Evolutionary conservation across 2,888 invertebrate genomes (phyloP).

Genomic region (Masnerella sp.): DNA sequence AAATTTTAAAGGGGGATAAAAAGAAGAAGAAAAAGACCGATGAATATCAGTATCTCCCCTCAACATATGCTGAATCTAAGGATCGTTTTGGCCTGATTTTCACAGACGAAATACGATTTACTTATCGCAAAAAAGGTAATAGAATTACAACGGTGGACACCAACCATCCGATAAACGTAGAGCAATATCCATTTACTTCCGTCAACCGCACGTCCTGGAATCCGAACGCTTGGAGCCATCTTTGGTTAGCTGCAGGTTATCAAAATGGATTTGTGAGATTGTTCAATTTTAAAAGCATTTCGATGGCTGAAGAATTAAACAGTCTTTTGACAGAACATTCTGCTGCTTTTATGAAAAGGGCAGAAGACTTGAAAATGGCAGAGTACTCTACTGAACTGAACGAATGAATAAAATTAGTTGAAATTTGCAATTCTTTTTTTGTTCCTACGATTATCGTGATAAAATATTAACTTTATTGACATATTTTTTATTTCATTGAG

Average conservation of each 20-base stretch:
- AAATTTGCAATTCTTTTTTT: no score
- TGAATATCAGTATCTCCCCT: conserved; percentile 70
- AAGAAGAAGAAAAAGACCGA: conserved; percentile 58
- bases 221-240: conserved; percentile 77
- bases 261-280: conserved; percentile 78
- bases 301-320: conserved; percentile 54
- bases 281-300: conserved; percentile 68
- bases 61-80: conserved; percentile 70
- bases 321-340: conserved; percentile 59
- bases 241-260: conserved; percentile 77
- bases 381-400: no score
- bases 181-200: conserved; percentile 76
- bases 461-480: neutral
- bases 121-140: conserved; percentile 36
- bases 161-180: conserved; percentile 60
- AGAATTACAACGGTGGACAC: conserved; percentile 43
- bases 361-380: conserved; percentile 20
- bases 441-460: no score
- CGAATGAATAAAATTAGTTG: no score
- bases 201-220: conserved; percentile 77
- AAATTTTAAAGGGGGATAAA: conserved; percentile 40
- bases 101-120: conserved; percentile 65
- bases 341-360: conserved; percentile 27
- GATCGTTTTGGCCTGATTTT: conserved; percentile 73
- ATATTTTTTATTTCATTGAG: no score